Conservation (phyloP, 2,888 invertebrate species). For the Lasioglossum pauxillum region DNA sequence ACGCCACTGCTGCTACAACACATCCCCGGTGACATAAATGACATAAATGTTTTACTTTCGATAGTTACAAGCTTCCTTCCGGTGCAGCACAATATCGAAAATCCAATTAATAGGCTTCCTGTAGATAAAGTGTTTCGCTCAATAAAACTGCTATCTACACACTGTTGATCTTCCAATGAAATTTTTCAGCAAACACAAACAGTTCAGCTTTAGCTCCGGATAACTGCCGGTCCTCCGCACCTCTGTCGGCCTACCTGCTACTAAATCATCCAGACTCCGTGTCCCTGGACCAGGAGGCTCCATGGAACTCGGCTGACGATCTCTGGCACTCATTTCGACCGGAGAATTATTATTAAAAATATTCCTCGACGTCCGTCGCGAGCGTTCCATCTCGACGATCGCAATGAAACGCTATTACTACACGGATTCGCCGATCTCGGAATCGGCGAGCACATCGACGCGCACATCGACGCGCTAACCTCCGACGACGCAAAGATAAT, state of each 20-base stretch:
- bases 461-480: constrained; percentile 34
- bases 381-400: neutral
- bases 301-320: neutral
- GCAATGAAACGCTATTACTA: neutral
- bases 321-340: neutral
- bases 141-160: neutral
- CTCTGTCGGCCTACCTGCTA: neutral
- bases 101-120: too few species aligned
- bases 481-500: constrained; percentile 31
- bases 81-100: too few species aligned
- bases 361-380: neutral
- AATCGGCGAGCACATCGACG: neutral
- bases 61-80: too few species aligned
- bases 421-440: neutral
- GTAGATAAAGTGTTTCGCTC: neutral
- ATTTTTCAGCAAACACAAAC: neutral
- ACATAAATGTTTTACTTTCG: too few species aligned
- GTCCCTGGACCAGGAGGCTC: neutral
- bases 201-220: neutral
- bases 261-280: neutral
- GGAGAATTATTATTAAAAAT: neutral
- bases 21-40: too few species aligned
- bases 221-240: neutral
- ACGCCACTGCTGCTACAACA: too few species aligned
- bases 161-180: neutral